phyloP scores from a whole-genome alignment of 2,888 invertebrate genomes.

The Gari tellinella region DNA sequence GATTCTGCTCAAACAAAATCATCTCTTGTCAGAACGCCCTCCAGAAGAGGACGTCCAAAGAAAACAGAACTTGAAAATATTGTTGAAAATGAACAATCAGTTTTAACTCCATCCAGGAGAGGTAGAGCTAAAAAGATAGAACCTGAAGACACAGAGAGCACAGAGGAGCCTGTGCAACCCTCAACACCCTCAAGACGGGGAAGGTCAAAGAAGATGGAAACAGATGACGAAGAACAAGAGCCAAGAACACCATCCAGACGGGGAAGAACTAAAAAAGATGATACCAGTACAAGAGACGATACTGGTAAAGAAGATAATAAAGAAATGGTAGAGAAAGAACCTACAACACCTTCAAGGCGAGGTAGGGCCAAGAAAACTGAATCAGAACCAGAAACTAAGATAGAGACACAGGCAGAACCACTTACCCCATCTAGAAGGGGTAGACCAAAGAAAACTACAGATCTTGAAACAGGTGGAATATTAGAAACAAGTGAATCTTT shows the following conservation, averaged over 20 bases:
- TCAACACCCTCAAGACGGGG: constrained; percentile 13
- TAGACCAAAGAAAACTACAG: constrained; percentile 20
- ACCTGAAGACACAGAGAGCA: not conserved
- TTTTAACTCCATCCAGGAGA: constrained; percentile 42
- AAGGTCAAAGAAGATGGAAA: not conserved
- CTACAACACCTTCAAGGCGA: constrained; percentile 29
- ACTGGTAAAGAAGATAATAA: too few relatives aligned
- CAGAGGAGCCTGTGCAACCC: not conserved
- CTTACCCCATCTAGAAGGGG: constrained; percentile 47
- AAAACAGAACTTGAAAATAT: constrained; percentile 15
- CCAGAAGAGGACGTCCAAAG: constrained; percentile 18
- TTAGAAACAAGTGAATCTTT: not conserved
- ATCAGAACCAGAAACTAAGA: not conserved
- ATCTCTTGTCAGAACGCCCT: constrained; percentile 20
- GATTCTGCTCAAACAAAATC: not conserved
- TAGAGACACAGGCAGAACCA: not conserved
- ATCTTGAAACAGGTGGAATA: not conserved
- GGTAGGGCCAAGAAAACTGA: constrained; percentile 22
- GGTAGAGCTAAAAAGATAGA: constrained; percentile 27
- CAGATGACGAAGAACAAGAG: not conserved
- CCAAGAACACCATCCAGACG: constrained; percentile 12
- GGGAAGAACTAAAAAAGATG: constrained; percentile 25
- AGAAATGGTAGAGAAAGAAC: too few relatives aligned
- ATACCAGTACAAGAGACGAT: too few relatives aligned
- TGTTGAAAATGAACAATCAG: constrained; percentile 7